These are phyloP conservation scores for Malurus splendens DNA, from an alignment of 2,797 vertebrate genomes.

Conservation along the genomic window DNA sequence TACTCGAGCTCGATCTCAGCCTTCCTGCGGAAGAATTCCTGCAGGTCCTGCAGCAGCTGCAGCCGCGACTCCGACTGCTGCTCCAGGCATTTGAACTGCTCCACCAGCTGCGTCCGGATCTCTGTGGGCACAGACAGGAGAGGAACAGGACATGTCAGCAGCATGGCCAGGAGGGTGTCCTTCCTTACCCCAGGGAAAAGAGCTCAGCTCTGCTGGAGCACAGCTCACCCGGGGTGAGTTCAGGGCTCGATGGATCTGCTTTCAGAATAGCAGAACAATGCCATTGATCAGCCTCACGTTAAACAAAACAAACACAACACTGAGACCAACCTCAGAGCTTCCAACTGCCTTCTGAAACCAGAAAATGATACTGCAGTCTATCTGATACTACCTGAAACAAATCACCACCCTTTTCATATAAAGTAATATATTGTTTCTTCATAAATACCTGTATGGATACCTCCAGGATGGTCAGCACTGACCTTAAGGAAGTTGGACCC, in stretches of 20 bases:
- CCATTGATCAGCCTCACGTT: not conserved
- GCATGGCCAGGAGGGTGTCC: not conserved
- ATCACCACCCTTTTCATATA: no score
- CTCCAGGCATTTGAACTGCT: constrained; percentile 97
- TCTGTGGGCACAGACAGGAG: constrained; percentile 70
- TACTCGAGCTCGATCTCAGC: constrained; percentile 97
- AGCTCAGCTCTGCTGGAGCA: not conserved
- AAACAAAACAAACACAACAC: not conserved
- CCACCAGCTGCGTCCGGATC: constrained; percentile 94
- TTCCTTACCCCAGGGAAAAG: not conserved
- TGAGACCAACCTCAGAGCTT: not conserved
- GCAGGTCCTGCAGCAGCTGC: constrained; percentile 95
- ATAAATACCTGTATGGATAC: not conserved
- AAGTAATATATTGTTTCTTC: not conserved
- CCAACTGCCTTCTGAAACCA: not conserved
- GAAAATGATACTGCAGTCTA: fast-evolving
- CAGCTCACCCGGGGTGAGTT: not conserved
- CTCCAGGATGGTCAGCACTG: fast-evolving
- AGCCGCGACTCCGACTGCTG: constrained; percentile 94
- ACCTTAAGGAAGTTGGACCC: not conserved
- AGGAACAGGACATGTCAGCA: not conserved
- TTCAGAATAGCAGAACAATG: not conserved
- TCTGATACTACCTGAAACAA: not conserved
- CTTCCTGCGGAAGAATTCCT: constrained; percentile 97
- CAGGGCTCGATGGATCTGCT: not conserved